A percentile compares a stretch with the other conserved stretches of the same genome.
Conservation (phyloP, 2,888 invertebrate species). For the Lasioglossum calceatum region DNA sequence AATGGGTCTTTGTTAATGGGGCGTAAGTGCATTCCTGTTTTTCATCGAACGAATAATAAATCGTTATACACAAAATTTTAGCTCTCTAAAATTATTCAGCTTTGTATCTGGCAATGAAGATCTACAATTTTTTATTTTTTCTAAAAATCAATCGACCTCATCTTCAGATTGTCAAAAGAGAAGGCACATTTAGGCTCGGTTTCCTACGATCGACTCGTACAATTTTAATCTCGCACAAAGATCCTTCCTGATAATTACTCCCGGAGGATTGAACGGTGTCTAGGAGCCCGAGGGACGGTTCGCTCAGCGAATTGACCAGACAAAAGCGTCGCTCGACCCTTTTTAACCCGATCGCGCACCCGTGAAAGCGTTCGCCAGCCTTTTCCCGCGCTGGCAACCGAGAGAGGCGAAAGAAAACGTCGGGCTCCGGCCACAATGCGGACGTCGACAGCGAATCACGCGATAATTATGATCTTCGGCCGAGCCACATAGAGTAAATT, state of each 20-base stretch:
- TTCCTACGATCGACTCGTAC: not conserved
- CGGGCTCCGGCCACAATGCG: conserved; percentile 1
- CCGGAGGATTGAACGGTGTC: conserved; percentile 61
- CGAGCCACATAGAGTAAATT: conserved; percentile 15
- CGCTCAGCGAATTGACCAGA: conserved; percentile 39
- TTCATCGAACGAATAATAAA: conserved; percentile 67
- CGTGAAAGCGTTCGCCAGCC: conserved; percentile 37
- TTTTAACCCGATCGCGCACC: conserved; percentile 62
- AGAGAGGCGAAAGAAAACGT: conserved; percentile 39
- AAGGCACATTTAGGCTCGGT: not conserved
- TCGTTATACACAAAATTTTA: not conserved
- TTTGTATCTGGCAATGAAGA: no score
- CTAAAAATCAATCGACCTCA: no score
- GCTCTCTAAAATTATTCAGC: no score
- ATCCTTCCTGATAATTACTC: conserved; percentile 66
- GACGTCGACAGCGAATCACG: conserved; percentile 34
- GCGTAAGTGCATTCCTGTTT: conserved; percentile 64
- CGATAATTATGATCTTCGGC: conserved; percentile 44
- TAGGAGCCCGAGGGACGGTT: conserved; percentile 45
- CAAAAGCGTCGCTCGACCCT: conserved; percentile 69
- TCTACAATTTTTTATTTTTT: no score
- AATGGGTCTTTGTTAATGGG: conserved; percentile 49
- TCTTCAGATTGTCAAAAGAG: no score
- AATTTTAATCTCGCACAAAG: not conserved
- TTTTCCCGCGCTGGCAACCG: conserved; percentile 22